Base-by-base conservation (phyloP, 1,140 invertebrate species). In the Hermetia illucens region DNA sequence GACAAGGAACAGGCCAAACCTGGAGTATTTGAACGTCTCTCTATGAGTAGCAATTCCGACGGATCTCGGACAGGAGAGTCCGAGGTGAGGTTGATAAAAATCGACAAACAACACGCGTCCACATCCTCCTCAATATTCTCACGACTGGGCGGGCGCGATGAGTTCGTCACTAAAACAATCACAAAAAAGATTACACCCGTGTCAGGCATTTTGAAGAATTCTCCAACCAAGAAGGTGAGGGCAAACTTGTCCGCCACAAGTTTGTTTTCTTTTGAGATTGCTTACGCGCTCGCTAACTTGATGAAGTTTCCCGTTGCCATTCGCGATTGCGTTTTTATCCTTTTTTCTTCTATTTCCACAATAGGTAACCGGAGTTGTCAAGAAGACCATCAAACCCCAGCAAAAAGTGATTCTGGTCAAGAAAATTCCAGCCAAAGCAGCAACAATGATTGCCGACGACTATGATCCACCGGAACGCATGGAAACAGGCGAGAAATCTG, bases 341-440 rank as follows among this genome's bases (percentile, higher is more conserved):
- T 25, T 8, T 25, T 25, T 8, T n/a, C 24, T 25, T 25, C 24
- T 34, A 29, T 43, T 39, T 24, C 24, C 41, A 31, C 40, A 50
- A 2, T 50, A 54, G 19, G 18, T 34, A 13, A 17, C 13, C 19
- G 13, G 18, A 12, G 13, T 4, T 5, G 20, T 13, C 27, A 32
- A 31, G 17, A 32, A 36, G 21, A 25, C 5, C 17, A 2, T n/a
- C 17, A 41, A 10, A 5, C 12, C 21, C 4, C 5, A 22, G 30
- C 53, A 58, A 22, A 61, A 58, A 41, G 55, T 58, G 3, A 53
- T 61, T 42, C 44, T 60, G 1, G 55, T 60, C 4, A 53, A 55
- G 34, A 59, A 58, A 32, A 54, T 58, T 19, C 55, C 58, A 1
- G 25, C 60, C 0, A 58, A 58, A 36, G 21, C 42, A n/a, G 46